Evolutionary conservation across 1,140 invertebrate genomes (phyloP), one percentile per base, ranked within the genome.

Genomic region (Drosophila azteca): DNA sequence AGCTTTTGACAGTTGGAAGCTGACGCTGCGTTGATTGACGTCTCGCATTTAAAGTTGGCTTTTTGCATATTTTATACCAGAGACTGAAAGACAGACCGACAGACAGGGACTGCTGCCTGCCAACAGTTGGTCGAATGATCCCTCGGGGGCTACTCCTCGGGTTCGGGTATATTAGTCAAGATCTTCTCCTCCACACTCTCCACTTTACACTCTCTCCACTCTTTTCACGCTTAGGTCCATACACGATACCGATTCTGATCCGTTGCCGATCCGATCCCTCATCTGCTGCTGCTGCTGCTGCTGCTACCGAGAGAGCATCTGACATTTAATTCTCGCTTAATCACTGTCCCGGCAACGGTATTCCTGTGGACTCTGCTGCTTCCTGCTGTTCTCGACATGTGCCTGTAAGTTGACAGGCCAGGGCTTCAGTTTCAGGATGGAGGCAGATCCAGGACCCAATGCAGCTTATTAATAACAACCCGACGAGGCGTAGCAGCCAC

Each of bases 251-350:
- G 29, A 20, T 45, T 29, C 8, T 17, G 51, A 50, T 20, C 51
- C 17, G 17, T 1, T 20, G 0, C 44, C n/a, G 49, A 55, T 66
- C 24, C 24, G 35, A 77, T 81, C 75, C 72, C 72, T 65, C 65
- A 50, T 69, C 67, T 69, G 67, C 44, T 57, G 71, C 62, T 75
- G 71, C 77, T 20, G 17, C 77, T 20, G 17, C 17, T 20, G 17
- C 17, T 20, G 17, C 17, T 20, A 20, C 17, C 17, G 17, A 20
- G 17, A 45, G 48, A 52, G 45, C 9, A 75, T 45, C 81, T 81
- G 77, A 72, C 87, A 83, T 88, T 90, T 90, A 90, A 88, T 90
- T 90, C 81, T 69, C 83, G 83, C 88, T 90, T 90, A 90, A 90
- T 90, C 88, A 90, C 80, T 90, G 88, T 90, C 88, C 88, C 78